Base-by-base conservation (phyloP, 2,888 invertebrate species). In the Sipha maydis region DNA sequence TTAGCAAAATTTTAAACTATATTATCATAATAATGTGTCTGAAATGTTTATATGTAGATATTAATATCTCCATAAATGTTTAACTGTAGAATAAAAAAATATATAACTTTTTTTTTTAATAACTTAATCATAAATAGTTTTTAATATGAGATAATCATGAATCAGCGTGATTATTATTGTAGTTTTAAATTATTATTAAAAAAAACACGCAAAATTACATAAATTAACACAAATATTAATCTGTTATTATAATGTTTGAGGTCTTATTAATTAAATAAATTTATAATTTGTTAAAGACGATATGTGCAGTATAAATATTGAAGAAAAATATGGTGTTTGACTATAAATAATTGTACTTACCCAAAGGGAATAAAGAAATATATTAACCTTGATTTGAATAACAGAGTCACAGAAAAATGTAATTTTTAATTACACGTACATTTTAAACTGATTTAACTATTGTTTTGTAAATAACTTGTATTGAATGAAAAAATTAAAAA, bases 371-470 rank as follows among this genome's bases (percentile, higher is more conserved):
- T 48, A 14, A 14, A 11, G 73, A 73, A 61, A 61, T 61, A 83
- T 54, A 83, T 34, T 83, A 73, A 56, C 73, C n/a, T 73, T 73
- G 83, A 19, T 56, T 2, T n/a, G 17, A 69, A 14, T 25, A 17
- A 28, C 28, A 38, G 41, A 8, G 48, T 28, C 71, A 25, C 25
- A 11, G 7, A 31, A 0, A 83, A 31, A 71, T 38, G 25, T 79
- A 8, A 0, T 56, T 75, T n/a, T 38, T 56, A 19, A 34, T 19
- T n/a, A 73, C 25, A 9, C 17, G 25, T 19, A 83, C 54, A 25
- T 83, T 73, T 38, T 34, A 83, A 83, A 75, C 34, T 31, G 25
- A 83, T 83, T 83, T 75, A 28, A 38, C 54, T n/a, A 54, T 71
- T 54, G 54, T 54, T 34, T 25, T n/a, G n/a, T n/a, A n/a, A n/a